Base-by-base conservation (phyloP, 2,888 invertebrate species). In the Yponomeuta malinellus region DNA sequence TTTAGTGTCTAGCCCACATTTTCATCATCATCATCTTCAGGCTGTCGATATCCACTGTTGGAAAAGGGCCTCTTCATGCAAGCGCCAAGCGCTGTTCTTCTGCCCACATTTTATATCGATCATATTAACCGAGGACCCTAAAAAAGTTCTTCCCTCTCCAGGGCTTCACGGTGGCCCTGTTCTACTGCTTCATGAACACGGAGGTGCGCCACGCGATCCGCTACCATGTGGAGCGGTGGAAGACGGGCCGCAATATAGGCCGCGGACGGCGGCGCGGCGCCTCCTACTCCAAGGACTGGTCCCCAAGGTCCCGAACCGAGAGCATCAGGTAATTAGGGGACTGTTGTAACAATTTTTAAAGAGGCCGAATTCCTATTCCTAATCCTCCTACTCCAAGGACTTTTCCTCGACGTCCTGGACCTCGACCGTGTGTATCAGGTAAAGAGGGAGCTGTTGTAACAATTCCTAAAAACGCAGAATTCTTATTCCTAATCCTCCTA, bases 131-230 rank as follows among this genome's bases (percentile, higher is more conserved):
- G 6, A 8, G 43, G 5, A 8, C 43, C 6, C 43, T 43, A 8
- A 43, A 43, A 43, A 43, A 43, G 9, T 5, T 43, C 9, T 43
- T 8, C 43, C 43, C 43, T 3, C 37, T 8, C 4, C 88, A 98
- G 98, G 98, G 98, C 73, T 96, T 98, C 81, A 96, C 95, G 70
- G 97, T 98, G 73, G 97, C 98, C 4, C 89, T 98, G 73, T 96
- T 98, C 89, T 98, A 97, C 91, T 98, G 98, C 87, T 98, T 98
- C 89, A 94, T 98, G 79, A 98, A 98, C 89, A 96, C 97, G 5
- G 98, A 98, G 87, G 98, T 98, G 8, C 95, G 96, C 69, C 96
- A 96, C 83, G 95, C 97, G 0, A 92, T 98, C 75, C 93, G 95
- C 48, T 96, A 97, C 86, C 97, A 96, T 81, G 94, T 96, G 79